Evolutionary conservation across 2,888 invertebrate species (phyloP).

Genomic region (Chrysodeixis includens): DNA sequence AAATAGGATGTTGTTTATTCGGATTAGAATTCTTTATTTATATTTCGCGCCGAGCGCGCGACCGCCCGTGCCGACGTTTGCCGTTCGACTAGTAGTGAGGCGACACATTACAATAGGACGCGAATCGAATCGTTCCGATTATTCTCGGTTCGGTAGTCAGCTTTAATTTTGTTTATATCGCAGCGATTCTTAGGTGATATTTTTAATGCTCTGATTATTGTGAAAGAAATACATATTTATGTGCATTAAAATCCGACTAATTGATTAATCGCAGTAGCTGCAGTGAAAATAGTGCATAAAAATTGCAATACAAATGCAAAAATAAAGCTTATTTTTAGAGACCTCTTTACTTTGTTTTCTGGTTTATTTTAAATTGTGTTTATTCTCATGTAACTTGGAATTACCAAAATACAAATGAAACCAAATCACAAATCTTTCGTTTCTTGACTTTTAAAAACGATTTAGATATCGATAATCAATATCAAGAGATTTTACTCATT

Average conservation of each 20-base stretch:
- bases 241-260: neutral
- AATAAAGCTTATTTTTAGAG: neutral
- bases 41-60: slow-evolving; percentile 68
- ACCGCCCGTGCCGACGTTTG: slow-evolving; percentile 69
- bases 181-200: neutral
- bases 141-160: slow-evolving; percentile 23
- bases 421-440: too few species aligned
- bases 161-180: slow-evolving; percentile 20
- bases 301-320: neutral
- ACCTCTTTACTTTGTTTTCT: neutral
- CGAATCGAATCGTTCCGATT: slow-evolving; percentile 53
- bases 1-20: slow-evolving; percentile 38
- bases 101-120: slow-evolving; percentile 52
- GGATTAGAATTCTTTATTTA: slow-evolving; percentile 44
- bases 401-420: too few species aligned
- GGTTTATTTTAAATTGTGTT: neutral
- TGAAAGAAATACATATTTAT: slow-evolving; percentile 6
- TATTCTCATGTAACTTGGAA: too few species aligned
- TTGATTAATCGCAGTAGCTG: neutral
- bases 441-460: too few species aligned
- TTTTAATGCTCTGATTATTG: neutral
- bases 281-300: neutral
- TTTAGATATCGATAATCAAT: too few species aligned
- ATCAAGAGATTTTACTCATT: neutral
- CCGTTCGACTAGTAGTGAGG: slow-evolving; percentile 80